These are phyloP conservation scores for Serrognathus titanus DNA, from an alignment of 2,888 invertebrate genomes.

Conservation along the genomic window DNA sequence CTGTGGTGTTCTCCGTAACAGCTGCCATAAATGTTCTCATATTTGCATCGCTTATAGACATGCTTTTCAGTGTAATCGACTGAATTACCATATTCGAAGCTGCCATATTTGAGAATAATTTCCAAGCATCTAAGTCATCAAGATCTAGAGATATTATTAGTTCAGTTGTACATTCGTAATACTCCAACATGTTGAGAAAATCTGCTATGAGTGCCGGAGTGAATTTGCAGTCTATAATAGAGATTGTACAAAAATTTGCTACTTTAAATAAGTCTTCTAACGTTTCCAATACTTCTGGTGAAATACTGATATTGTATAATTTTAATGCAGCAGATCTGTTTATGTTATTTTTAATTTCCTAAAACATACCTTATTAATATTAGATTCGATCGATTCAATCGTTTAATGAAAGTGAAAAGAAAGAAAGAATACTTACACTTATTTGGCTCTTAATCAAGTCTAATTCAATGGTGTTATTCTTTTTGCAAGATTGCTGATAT, in stretches of 20 bases:
- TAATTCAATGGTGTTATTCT: conserved; percentile 24
- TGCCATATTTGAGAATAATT: conserved; percentile 37
- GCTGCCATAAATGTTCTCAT: conserved; percentile 36
- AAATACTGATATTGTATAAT: conserved; percentile 36
- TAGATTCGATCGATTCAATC: not conserved
- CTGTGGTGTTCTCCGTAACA: conserved; percentile 35
- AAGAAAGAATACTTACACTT: conserved; percentile 16
- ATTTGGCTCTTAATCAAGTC: conserved; percentile 26
- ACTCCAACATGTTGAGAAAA: conserved; percentile 42
- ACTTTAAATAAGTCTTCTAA: conserved; percentile 42
- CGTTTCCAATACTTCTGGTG: conserved; percentile 43
- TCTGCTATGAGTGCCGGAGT: conserved; percentile 39
- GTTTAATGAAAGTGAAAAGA: not conserved
- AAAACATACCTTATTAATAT: conserved; percentile 18
- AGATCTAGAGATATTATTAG: conserved; percentile 38
- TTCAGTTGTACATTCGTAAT: conserved; percentile 40
- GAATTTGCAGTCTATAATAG: conserved; percentile 39
- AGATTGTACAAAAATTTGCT: conserved; percentile 40
- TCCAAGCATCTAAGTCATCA: conserved; percentile 40
- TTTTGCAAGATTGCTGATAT: conserved; percentile 24
- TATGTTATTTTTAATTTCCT: conserved; percentile 42
- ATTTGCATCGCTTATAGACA: conserved; percentile 37
- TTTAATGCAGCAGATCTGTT: conserved; percentile 42
- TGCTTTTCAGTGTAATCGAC: conserved; percentile 38
- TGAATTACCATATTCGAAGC: conserved; percentile 35